Evolutionary conservation across 2,888 invertebrate genomes (phyloP), one percentile per base, ranked within the genome.

Genomic region (Cacoxenus indagator): DNA sequence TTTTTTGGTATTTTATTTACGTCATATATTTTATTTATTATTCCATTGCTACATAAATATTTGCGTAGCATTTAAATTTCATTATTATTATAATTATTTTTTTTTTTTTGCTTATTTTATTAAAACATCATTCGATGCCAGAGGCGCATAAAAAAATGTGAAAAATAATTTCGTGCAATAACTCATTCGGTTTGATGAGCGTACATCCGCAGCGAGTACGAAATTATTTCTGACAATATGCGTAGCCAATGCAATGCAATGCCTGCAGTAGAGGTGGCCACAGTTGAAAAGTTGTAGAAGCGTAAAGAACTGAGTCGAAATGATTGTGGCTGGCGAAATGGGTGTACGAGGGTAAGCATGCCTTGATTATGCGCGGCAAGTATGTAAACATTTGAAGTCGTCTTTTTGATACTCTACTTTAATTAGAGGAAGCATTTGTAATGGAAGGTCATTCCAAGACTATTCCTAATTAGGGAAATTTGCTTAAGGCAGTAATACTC

Each of bases 161-260:
- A 19, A 59, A 59, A 59, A 59, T 59, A 59, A 59, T 59, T 31
- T 59, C 31, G 29, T 59, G 59, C 59, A 59, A 59, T 59, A 59
- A 59, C 31, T 59, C 59, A 59, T 59, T 29, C 31, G 59, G 59
- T 59, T 59, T 59, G 31, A 59, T 59, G 59, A 59, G 59, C 59
- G 17, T 22, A 22, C 51, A 59, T 29, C 31, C 59, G 59, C 54
- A 59, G 22, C 59, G 59, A n/a, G 31, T 54, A n/a, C 22, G 19
- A 59, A 59, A 59, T 59, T 59, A 22, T 31, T 31, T 59, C 19
- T 31, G 9, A 37, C 29, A 59, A 8, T 4, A 17, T 29, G 17
- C 37, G n/a, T n/a, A n/a, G n/a, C n/a, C n/a, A n/a, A n/a, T n/a
- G n/a, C n/a, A n/a, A n/a, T n/a, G n/a, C n/a, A n/a, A n/a, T n/a